Evolutionary conservation across 2,113 vertebrate genomes (phyloP), one percentile per base, ranked within the genome.

Genomic region (Urocitellus parryii): DNA sequence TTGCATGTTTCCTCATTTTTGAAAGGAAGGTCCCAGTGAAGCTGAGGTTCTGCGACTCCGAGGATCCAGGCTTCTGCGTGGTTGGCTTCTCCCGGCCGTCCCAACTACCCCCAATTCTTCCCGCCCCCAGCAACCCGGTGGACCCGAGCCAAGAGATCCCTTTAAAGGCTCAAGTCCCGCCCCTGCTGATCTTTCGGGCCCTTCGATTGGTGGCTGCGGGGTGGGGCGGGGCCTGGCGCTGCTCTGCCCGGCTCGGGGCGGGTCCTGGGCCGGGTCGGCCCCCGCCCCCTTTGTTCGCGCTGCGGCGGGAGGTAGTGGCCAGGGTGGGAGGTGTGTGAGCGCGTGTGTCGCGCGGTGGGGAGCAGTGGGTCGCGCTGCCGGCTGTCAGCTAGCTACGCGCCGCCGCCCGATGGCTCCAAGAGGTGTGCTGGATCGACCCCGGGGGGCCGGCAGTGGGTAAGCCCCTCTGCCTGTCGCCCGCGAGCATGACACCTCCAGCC

Each of bases 281-380:
- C 94, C 97, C 97, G 97, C 97, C 97, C 97, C 96, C 97, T 97
- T 97, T 97, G 97, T 98, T 97, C 96, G 96, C 81, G 78, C 92
- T 27, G 96, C 96, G 29, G 96, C 97, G 70, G 95, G 94, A 92
- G 96, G 97, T 32, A 92, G 91, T 86, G 45, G 95, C 73, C 37
- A 0, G 79, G 89, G 94, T n/a, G 96, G 93, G 97, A 95, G 96
- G 97, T 93, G 95, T 86, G 96, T 72, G 96, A 90, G 90, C 96
- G 93, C 92, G 97, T 88, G 93, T 88, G 96, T 70, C 88, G 94
- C 94, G 92, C 92, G 1, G 96, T 65, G 88, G 92, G 94, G 95
- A 96, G 87, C 91, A 37, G 93, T 73, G 89, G 91, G 92, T 72
- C 91, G 85, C 93, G 84, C 92, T 25, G 83, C 94, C 88, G 83